Evolutionary conservation across 2,113 vertebrate species (phyloP).

Genomic region (Campylorhamphus procurvoides): DNA sequence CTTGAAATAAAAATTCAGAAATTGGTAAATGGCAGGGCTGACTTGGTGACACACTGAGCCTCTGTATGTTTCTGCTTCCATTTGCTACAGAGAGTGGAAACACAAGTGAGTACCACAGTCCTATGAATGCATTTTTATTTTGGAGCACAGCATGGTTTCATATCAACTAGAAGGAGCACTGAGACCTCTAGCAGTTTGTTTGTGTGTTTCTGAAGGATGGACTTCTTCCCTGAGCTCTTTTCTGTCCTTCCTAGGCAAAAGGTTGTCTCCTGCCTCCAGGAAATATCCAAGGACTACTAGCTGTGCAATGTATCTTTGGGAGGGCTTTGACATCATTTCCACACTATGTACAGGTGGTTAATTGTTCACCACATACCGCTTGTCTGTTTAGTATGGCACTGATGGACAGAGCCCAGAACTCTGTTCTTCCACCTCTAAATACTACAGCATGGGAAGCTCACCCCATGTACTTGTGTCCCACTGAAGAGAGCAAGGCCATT

Average conservation of each 20-base stretch:
- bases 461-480: neutral
- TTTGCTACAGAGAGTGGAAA: neutral
- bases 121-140: neutral
- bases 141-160: neutral
- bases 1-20: neutral
- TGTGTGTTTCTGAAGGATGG: neutral
- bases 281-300: neutral
- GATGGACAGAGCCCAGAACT: neutral
- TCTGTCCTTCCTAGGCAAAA: neutral
- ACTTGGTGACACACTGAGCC: fast-evolving
- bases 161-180: neutral
- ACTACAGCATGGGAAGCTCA: neutral
- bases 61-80: neutral
- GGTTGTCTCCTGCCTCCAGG: neutral
- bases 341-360: neutral
- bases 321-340: neutral
- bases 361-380: neutral
- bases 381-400: neutral
- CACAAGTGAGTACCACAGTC: neutral
- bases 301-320: neutral
- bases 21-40: neutral
- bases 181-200: neutral
- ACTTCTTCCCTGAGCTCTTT: neutral
- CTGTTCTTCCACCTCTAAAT: neutral
- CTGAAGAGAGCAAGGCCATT: neutral